phyloP scores from a whole-genome alignment of 2,797 vertebrate genomes.

The Melanotaenia nigrans region DNA sequence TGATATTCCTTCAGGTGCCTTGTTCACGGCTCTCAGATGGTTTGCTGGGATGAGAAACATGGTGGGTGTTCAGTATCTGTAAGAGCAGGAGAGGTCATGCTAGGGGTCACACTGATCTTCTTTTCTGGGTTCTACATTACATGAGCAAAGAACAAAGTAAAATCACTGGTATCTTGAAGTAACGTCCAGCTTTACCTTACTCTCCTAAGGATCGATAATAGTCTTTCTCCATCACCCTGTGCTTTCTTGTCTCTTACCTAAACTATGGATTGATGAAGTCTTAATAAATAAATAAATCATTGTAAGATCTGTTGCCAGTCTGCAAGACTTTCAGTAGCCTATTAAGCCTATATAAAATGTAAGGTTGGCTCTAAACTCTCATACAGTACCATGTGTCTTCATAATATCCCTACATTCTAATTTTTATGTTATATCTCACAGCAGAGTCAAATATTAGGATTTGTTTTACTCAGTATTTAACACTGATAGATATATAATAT shows the following conservation, averaged over 20 bases:
- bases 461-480: too few species aligned
- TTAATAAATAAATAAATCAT: not conserved
- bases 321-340: too few species aligned
- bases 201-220: constrained; percentile 3
- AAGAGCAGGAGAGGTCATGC: constrained; percentile 10
- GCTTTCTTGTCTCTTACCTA: constrained; percentile 1
- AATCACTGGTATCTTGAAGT: constrained; percentile 22
- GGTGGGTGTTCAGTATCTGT: constrained; percentile 15
- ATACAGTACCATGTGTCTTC: too few species aligned
- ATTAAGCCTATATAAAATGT: too few species aligned
- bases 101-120: constrained; percentile 17
- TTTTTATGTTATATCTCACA: too few species aligned
- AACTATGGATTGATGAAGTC: constrained; percentile 12
- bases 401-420: too few species aligned
- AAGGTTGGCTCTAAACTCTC: too few species aligned
- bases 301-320: not conserved
- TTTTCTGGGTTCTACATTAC: constrained; percentile 45
- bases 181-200: constrained; percentile 31
- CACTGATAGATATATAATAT: too few species aligned
- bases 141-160: constrained; percentile 14
- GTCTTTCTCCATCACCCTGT: not conserved
- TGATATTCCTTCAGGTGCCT: constrained; percentile 60
- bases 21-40: constrained; percentile 38
- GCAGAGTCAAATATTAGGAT: too few species aligned
- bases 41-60: constrained; percentile 31